Conservation (phyloP, 2,797 vertebrate species). For the Gymnodraco acuticeps region DNA sequence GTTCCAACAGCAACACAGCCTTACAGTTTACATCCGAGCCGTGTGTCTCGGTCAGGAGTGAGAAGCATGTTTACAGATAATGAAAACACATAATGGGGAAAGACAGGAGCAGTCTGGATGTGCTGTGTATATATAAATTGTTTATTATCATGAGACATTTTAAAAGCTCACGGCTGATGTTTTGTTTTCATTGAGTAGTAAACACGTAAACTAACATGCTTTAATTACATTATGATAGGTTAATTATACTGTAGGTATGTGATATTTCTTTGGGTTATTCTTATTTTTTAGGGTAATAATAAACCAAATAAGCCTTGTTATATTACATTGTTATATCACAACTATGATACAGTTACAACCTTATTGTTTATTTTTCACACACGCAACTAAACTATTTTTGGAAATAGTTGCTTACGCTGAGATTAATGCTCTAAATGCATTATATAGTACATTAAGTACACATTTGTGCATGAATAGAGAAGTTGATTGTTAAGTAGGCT, state of each 20-base stretch:
- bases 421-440: no score
- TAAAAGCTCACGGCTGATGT: not conserved
- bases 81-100: not conserved
- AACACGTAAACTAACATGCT: slow-evolving; percentile 1
- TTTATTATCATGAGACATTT: not conserved
- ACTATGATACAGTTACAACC: no score
- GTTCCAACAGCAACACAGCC: slow-evolving; percentile 62
- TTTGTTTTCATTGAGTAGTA: not conserved
- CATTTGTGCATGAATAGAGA: no score
- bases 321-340: no score
- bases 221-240: not conserved
- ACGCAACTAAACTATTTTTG: no score
- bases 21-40: slow-evolving; percentile 50
- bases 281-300: not conserved
- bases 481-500: not conserved
- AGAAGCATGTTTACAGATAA: slow-evolving; percentile 14
- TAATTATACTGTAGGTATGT: no score
- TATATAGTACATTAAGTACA: no score
- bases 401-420: no score
- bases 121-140: not conserved
- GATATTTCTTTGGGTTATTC: no score
- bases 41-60: slow-evolving; percentile 27
- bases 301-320: no score
- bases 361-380: no score
- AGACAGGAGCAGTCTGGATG: not conserved